These are phyloP conservation scores for Mionectes olivaceus DNA, from an alignment of 2,797 vertebrate genomes.

Conservation along the genomic window DNA sequence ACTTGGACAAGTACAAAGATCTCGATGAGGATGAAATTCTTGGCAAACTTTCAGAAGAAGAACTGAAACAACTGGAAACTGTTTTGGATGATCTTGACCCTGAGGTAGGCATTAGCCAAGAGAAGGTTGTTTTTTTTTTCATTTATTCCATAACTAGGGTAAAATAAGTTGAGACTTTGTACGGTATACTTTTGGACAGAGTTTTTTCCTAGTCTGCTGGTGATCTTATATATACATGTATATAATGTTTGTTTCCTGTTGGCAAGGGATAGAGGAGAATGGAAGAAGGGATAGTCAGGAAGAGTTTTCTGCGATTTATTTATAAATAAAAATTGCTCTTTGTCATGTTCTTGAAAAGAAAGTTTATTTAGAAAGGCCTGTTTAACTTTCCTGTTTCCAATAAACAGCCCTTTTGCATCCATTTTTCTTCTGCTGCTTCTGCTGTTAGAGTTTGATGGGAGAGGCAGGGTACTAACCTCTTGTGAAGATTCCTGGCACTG, in stretches of 20 bases:
- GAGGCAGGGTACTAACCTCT: neutral
- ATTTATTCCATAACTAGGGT: neutral
- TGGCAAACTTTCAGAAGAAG: slow-evolving; percentile 89
- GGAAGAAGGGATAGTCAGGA: neutral
- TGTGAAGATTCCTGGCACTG: neutral
- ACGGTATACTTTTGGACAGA: neutral
- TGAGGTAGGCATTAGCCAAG: slow-evolving; percentile 82
- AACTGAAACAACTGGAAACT: slow-evolving; percentile 94
- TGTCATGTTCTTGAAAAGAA: neutral
- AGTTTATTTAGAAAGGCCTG: neutral
- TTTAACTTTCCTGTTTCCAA: neutral
- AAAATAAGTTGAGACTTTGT: neutral
- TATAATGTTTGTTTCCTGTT: neutral
- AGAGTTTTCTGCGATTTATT: neutral
- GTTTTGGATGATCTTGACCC: slow-evolving; percentile 97
- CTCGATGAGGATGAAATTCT: slow-evolving; percentile 97
- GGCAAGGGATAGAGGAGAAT: neutral
- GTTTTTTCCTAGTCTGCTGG: neutral
- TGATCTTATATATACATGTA: neutral
- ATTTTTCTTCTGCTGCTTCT: neutral
- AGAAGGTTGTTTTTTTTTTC: neutral
- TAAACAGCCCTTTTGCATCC: neutral
- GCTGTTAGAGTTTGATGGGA: neutral
- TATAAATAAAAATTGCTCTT: neutral
- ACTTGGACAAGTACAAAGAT: slow-evolving; percentile 96